Evolutionary conservation across 2,797 vertebrate species (phyloP).

Genomic region (Gallinago nigripennis): DNA sequence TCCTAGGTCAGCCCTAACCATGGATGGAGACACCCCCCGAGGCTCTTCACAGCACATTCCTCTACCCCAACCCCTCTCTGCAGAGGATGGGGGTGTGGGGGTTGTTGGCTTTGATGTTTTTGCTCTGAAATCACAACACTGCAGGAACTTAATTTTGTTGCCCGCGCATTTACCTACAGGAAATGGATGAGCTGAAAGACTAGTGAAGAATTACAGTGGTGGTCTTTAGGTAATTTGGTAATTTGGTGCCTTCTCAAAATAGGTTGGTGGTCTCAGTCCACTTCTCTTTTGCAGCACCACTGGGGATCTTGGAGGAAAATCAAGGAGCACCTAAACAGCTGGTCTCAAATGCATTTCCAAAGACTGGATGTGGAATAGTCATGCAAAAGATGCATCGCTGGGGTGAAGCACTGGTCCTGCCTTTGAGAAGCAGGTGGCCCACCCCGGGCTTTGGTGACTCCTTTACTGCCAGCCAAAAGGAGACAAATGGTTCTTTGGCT

Average conservation of each 20-base stretch:
- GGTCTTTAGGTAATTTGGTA: background rate
- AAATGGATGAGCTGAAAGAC: background rate
- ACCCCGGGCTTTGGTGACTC: background rate
- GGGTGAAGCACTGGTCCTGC: background rate
- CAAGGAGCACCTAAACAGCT: background rate
- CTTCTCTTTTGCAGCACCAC: background rate
- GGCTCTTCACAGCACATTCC: background rate
- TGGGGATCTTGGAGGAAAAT: background rate
- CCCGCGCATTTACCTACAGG: background rate
- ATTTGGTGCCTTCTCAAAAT: background rate
- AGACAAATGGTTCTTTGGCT: background rate
- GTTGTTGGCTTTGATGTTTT: background rate
- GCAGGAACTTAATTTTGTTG: background rate
- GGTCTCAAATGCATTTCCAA: background rate
- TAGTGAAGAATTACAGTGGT: background rate
- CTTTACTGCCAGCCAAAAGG: background rate
- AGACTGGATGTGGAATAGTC: background rate
- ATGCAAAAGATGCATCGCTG: background rate
- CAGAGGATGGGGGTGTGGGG: background rate
- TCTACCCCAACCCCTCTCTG: background rate
- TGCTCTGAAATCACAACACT: background rate
- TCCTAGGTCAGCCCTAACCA: conserved; percentile 10
- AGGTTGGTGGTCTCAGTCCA: background rate
- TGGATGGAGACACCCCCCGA: background rate
- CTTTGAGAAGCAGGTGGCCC: background rate